These are phyloP conservation scores for Coptodon bakossiorum DNA, from an alignment of 2,113 vertebrate species.

Conservation along the genomic window DNA sequence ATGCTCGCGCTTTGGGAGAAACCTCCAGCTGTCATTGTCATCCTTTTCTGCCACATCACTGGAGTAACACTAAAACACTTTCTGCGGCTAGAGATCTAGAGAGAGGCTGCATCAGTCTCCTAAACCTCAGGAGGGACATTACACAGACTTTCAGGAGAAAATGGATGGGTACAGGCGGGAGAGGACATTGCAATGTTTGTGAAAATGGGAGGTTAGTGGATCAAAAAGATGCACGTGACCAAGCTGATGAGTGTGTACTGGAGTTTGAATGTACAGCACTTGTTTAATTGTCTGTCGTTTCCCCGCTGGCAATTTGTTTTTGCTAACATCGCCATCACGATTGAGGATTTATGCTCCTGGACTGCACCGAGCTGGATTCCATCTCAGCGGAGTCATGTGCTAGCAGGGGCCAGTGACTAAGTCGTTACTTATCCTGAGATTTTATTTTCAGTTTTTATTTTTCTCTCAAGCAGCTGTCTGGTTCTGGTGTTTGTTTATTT, in stretches of 20 bases:
- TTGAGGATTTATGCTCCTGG: neutral
- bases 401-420: neutral
- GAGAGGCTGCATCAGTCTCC: conserved; percentile 7
- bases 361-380: conserved; percentile 4
- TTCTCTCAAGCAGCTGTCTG: neutral
- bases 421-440: neutral
- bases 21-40: conserved; percentile 3
- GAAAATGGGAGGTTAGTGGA: conserved; percentile 28
- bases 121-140: conserved; percentile 30
- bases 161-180: neutral
- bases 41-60: conserved; percentile 20
- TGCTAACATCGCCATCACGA: neutral
- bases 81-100: neutral
- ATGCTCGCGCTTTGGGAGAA: neutral
- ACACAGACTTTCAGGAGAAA: neutral
- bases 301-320: neutral
- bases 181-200: conserved; percentile 21
- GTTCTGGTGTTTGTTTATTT: neutral
- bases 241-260: neutral
- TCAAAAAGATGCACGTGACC: conserved; percentile 25
- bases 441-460: neutral
- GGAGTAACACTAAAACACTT: conserved; percentile 21
- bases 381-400: neutral
- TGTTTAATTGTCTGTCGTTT: neutral
- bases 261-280: conserved; percentile 47